Evolutionary conservation across 2,113 vertebrate genomes (phyloP), one percentile per base, ranked within the genome.

Genomic region (Perca flavescens): DNA sequence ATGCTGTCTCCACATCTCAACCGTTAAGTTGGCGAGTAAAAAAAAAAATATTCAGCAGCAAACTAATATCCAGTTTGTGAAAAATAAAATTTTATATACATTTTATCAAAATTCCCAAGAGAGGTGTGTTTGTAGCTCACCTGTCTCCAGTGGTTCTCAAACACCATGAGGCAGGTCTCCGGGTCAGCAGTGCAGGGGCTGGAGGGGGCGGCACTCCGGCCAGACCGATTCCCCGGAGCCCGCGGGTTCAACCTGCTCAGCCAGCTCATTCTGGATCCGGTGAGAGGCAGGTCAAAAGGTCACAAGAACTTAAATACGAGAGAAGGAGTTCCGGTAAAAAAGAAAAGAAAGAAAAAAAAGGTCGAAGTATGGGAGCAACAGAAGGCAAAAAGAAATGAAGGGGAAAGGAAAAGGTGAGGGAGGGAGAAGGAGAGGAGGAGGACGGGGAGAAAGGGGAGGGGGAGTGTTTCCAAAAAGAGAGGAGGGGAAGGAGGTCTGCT

Each of bases 111-210:
- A 64, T n/a, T n/a, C 3, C 21, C 21, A 43, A 2, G 43, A 6
- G 1, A 28, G 19, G 21, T 4, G 8, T 31, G n/a, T 69, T 6
- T 65, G 0, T 1, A 25, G 17, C 94, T 95, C 85, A 99, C 98
- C 96, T 99, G 98, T 84, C 96, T 96, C 98, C 98, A 99, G 92
- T 99, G 98, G 93, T 99, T 99, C 93, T 98, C 96, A 93, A 99
- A 99, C 83, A 99, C 98, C 96, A 99, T 99, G 66, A 98, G 96
- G 93, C 98, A 99, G 54, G 98, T 99, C 92, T 99, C 98, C 0
- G 98, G 97, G 93, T 99, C 98, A 0, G 98, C 97, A 0, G 94
- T 96, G 91, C 97, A 96, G 0, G 96, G 96, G 56, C 94, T 93
- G 80, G 97, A 95, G 22, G 94, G 94, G 79, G 94, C 93, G 67